Conservation (phyloP, 2,113 vertebrate species). For the Marmota flaviventris region DNA sequence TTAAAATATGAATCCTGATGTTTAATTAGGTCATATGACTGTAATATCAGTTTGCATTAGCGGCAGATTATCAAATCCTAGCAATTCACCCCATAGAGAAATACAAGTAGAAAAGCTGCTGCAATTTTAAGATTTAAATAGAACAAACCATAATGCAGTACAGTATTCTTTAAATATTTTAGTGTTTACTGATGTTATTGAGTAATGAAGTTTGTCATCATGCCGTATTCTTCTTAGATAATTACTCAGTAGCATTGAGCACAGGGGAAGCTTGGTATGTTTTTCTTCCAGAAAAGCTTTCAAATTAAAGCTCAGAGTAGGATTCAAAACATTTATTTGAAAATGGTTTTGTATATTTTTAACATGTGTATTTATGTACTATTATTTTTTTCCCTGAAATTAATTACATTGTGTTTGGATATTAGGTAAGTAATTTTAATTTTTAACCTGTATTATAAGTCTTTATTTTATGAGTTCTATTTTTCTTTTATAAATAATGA, state of each 20-base stretch:
- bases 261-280: conserved; percentile 7
- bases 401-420: conserved; percentile 47
- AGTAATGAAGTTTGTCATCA: conserved; percentile 81
- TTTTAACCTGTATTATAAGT: conserved; percentile 15
- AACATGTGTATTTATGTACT: not conserved
- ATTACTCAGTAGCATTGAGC: conserved; percentile 66
- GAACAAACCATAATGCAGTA: conserved; percentile 65
- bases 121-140: conserved; percentile 78
- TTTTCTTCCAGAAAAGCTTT: conserved; percentile 56
- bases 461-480: conserved; percentile 34
- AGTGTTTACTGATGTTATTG: conserved; percentile 80
- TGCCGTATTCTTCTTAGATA: conserved; percentile 74
- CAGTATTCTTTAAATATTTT: conserved; percentile 81
- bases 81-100: conserved; percentile 72
- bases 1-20: conserved; percentile 72
- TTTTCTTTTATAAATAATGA: conserved; percentile 45
- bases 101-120: conserved; percentile 70
- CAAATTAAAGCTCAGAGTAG: conserved; percentile 44
- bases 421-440: conserved; percentile 58
- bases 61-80: conserved; percentile 65
- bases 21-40: conserved; percentile 74
- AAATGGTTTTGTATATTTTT: conserved; percentile 52
- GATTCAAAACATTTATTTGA: conserved; percentile 52
- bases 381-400: conserved; percentile 55
- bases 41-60: conserved; percentile 62